Base-by-base conservation (phyloP, 2,888 invertebrate species). In the Agrotis ipsilon region DNA sequence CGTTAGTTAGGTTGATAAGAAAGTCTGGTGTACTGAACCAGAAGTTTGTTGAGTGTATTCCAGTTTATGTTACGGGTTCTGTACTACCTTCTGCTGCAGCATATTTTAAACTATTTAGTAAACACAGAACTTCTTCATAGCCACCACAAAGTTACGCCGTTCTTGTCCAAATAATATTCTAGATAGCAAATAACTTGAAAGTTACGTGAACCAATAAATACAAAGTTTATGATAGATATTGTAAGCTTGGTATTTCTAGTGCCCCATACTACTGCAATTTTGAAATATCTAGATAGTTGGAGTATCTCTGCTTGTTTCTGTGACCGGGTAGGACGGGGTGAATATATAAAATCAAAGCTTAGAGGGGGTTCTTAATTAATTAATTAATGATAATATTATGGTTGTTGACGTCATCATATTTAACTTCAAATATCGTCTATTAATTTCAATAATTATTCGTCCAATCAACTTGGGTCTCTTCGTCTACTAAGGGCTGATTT, bases 151-250 rank as follows among this genome's bases (percentile, higher is more conserved):
- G 18, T 55, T 67, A 4, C 9, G 39, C n/a, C 1, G n/a, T 55
- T 24, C 14, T 11, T 14, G 46, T 46, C 14, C 54, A 24, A 46
- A 46, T 46, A 27, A 18, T 57, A 57, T n/a, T 43, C 14, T 4
- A 43, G 18, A 13, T 27, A 49, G 18, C 27, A 51, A 45, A 58
- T 51, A 49, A 57, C 68, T 51, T 21, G 39, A 27, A 19, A 55
- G 24, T 68, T 49, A 27, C 11, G 19, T 27, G 18, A 39, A 16
- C 11, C 43, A 39, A 55, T 55, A 43, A 39, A 48, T 21, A 45
- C n/a, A 27, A 69, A 69, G 49, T 68, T 57, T 21, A 16, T 21
- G 43, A 57, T 68, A n/a, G 18, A 49, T 57, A 27, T 51, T 27
- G 49, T 45, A 21, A n/a, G 69, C 7, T 57, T 43, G 27, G 27